Percentiles rank a stretch among this genome's conserved stretches.
Conservation (phyloP, 1,140 invertebrate genomes). For the Pissodes strobi region DNA sequence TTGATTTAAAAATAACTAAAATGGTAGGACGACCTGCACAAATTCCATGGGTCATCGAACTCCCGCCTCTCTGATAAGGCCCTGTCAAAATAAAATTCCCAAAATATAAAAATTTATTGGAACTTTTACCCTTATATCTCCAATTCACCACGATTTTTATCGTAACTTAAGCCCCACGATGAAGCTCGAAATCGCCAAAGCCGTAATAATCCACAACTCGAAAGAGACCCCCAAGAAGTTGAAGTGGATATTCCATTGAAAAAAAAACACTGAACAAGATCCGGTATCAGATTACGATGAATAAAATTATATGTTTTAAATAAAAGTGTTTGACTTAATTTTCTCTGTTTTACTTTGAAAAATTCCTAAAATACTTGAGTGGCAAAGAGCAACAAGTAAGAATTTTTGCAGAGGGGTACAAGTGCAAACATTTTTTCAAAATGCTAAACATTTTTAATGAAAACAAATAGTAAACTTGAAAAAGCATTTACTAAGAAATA, state of each 20-base stretch:
- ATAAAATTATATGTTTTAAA: not conserved
- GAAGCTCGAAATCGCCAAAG: not conserved
- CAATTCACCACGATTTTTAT: not conserved
- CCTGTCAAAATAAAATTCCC: no score
- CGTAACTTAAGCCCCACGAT: conserved; percentile 1
- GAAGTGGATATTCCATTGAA: not conserved
- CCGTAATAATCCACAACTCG: not conserved
- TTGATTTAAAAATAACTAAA: not conserved
- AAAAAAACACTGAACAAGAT: no score
- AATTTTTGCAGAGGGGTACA: no score
- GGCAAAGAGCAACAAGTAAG: no score
- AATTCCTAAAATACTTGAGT: not conserved
- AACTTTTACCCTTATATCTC: not conserved
- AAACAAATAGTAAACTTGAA: no score
- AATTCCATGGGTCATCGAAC: not conserved
- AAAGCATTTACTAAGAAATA: no score
- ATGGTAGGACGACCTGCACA: not conserved
- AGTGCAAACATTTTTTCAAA: no score
- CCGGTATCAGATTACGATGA: not conserved
- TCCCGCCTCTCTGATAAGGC: not conserved
- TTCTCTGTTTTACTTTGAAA: not conserved
- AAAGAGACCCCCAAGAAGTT: conserved; percentile 3
- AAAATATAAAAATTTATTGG: no score
- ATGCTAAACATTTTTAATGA: no score
- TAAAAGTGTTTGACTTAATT: not conserved